phyloP scores from a whole-genome alignment of 2,113 vertebrate genomes.

The Bos taurus region ARS-UCD2.0 NC_037342.1:26062001-26062500 shows the following conservation, averaged over 20 bases:
- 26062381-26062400: background rate
- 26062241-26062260: background rate
- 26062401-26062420: background rate
- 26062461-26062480: slow-evolving; percentile 31
- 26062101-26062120: background rate
- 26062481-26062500: background rate
- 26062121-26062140: background rate
- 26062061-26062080: background rate
- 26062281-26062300: background rate
- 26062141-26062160: background rate
- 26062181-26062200: background rate
- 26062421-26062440: background rate
- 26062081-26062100: background rate
- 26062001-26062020: background rate
- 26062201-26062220: background rate
- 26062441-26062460: background rate
- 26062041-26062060: background rate
- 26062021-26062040: background rate
- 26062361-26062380: background rate
- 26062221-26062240: background rate
- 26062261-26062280: background rate
- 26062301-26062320: background rate
- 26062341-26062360: background rate
- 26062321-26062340: background rate
- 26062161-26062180: background rate